These are phyloP conservation scores for Eulithis testata DNA, from an alignment of 2,888 invertebrate species.

Conservation along the genomic window DNA sequence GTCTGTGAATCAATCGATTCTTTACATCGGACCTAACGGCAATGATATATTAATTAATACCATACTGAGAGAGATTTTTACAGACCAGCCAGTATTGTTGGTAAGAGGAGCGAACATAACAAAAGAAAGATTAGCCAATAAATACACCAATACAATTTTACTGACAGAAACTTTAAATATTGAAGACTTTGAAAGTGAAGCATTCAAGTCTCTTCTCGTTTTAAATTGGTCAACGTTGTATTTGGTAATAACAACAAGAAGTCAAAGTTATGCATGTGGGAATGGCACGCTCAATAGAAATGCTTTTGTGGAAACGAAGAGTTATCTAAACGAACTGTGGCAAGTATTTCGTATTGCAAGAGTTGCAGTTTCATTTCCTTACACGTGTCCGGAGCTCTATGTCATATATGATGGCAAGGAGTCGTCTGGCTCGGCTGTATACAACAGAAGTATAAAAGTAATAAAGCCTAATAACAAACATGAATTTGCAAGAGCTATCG, in stretches of 20 bases:
- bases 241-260: constrained; percentile 47
- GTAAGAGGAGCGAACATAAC: constrained; percentile 20
- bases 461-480: constrained; percentile 36
- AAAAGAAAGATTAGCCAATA: neutral
- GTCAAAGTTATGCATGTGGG: constrained; percentile 45
- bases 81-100: constrained; percentile 31
- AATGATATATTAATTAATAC: constrained; percentile 24
- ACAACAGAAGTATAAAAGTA: constrained; percentile 54
- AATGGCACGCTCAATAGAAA: constrained; percentile 44
- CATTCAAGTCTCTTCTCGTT: constrained; percentile 22
- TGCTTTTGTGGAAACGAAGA: constrained; percentile 42
- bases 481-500: constrained; percentile 32
- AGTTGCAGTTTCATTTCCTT: constrained; percentile 52
- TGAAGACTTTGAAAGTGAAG: constrained; percentile 17
- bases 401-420: constrained; percentile 50
- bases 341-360: constrained; percentile 46
- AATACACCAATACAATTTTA: constrained; percentile 30
- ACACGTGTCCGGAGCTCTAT: constrained; percentile 50
- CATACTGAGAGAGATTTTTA: constrained; percentile 23
- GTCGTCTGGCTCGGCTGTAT: constrained; percentile 38
- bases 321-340: constrained; percentile 57
- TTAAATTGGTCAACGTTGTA: constrained; percentile 51
- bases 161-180: constrained; percentile 20
- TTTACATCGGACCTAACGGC: constrained; percentile 23
- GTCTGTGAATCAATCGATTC: constrained; percentile 28